Evolutionary conservation across 2,113 vertebrate genomes (phyloP), one percentile per base, ranked within the genome.

Genomic region (Caranx ignobilis): DNA sequence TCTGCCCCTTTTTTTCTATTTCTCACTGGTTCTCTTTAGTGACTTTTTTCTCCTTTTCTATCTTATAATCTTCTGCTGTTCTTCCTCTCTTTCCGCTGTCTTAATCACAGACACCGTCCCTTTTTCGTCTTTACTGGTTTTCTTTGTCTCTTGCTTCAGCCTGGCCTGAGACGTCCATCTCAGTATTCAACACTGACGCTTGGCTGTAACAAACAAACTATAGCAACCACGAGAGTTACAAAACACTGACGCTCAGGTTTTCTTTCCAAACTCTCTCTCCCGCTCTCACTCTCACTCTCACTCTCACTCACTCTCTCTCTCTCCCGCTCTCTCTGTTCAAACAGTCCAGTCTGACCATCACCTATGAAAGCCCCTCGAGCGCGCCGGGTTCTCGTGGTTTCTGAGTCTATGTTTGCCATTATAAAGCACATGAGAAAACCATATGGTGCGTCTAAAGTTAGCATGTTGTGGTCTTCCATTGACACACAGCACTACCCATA

Each of bases 401-500:
- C 68, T 65, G 61, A 64, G 77, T 71, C 75, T 65, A 73, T 47
- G 55, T 77, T 84, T 76, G 69, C 84, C 78, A 83, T 91, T 82
- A 86, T 78, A 90, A 72, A 86, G 81, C 90, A 67, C 90, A 92
- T 71, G 81, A 84, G 83, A 88, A 91, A 93, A 92, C 86, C 94
- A 93, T 93, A 91, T 93, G 92, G 85, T 5, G 76, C 6, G 68
- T 84, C 88, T 91, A 91, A 89, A 92, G 88, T 93, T 90, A 93
- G 92, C 75, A 60, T 81, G 88, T 92, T 83, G 84, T 59, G 79
- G 88, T 92, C 76, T 86, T 66, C 77, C 85, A 39, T 79, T 89
- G 88, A 92, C 87, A 92, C 82, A 73, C 68, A 52, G 88, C 79
- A 63, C 81, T 82, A 50, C 79, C 87, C 89, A 66, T 83, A 75